Base-by-base conservation (phyloP, 1,140 invertebrate species). In the Trachymyrmex cornetzi region DNA sequence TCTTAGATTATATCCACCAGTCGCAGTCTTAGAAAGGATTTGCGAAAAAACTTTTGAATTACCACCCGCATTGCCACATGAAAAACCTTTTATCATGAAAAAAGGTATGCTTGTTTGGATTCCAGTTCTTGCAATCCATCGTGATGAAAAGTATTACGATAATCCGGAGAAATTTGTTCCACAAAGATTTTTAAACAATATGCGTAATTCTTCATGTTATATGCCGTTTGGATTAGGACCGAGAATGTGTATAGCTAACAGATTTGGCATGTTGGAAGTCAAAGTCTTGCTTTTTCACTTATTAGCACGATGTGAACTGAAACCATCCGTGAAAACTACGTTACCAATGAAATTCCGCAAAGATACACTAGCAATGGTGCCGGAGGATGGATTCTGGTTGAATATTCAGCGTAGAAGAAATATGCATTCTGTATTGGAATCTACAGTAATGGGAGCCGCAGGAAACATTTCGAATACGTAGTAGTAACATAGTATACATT, bases 1-100 rank as follows among this genome's bases (percentile, higher is more conserved):
- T 0, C 89, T 97, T 30, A 93, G 97, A 24, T 95, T 96, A 69
- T 96, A 96, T 95, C 96, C 96, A 0, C 91, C 95, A 0, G 94
- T 94, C 3, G 87, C 94, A 5, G 91, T 93, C 9, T 84, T 95
- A 3, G 95, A 96, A 85, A 92, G 96, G 50, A 71, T 94, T 14
- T 96, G 96, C 66, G 95, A 93, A 9, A 95, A 96, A 91, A 87
- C 91, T 14, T 96, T 96, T 90, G 80, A 89, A 57, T 57, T 77
- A 50, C 93, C 64, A 16, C 86, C 88, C 0, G 5, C 86, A 12
- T 27, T 86, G 1, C 86, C 80, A 0, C 34, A 34, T 12, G 16
- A 71, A 0, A 77, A 81, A 16, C 66, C 88, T 11, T 61, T 85
- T 57, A 38, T 11, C 9, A 7, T 77, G 2, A 71, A 85, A 53